phyloP scores from a whole-genome alignment of 1,140 invertebrate genomes.

The Lucilia cuprina region DNA sequence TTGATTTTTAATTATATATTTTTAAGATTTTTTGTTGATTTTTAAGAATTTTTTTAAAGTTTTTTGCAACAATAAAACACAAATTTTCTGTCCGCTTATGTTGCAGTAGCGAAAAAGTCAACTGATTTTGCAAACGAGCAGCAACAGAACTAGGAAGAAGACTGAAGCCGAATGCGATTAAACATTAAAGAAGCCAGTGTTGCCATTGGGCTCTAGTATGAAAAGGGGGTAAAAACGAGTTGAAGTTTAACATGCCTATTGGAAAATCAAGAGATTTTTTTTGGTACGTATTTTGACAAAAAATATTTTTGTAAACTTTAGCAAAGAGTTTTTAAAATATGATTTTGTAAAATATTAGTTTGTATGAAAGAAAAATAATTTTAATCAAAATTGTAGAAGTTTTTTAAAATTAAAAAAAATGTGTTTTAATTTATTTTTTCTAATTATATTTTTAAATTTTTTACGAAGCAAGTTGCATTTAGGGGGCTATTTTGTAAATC shows the following conservation, averaged over 20 bases:
- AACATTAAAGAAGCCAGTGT: constrained; percentile 32
- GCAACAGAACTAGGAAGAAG: constrained; percentile 56
- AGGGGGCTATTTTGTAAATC: no score
- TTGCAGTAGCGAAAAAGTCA: constrained; percentile 54
- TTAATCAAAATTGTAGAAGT: no score
- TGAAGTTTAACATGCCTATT: not conserved
- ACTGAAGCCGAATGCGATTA: constrained; percentile 38
- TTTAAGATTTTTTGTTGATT: constrained; percentile 59
- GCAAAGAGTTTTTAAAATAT: no score
- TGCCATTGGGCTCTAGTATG: not conserved
- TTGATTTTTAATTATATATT: constrained; percentile 54
- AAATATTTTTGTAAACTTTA: not conserved
- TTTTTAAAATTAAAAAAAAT: no score
- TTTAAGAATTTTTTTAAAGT: constrained; percentile 56
- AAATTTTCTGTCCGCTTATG: constrained; percentile 61
- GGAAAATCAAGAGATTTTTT: not conserved
- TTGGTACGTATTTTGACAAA: not conserved
- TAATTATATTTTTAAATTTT: no score
- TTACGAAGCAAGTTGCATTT: no score
- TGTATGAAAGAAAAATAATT: no score
- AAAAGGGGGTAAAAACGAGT: not conserved
- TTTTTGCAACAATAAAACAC: constrained; percentile 62
- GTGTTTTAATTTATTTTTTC: no score
- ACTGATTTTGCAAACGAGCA: constrained; percentile 59
- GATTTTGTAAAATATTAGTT: no score